These are phyloP conservation scores for Drosophila asahinai DNA, from an alignment of 1,140 invertebrate species.

Conservation along the genomic window DNA sequence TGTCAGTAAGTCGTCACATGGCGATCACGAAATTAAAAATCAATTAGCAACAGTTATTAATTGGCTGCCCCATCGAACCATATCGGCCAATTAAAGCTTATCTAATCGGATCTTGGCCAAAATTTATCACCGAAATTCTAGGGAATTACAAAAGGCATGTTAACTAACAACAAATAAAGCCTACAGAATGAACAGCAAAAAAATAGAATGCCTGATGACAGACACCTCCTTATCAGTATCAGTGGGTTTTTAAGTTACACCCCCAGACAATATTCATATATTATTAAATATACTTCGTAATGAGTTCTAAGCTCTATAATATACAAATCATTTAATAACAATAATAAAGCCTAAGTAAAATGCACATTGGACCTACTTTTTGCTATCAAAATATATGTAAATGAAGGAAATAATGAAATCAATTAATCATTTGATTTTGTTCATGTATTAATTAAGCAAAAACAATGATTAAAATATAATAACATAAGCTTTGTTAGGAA, in stretches of 20 bases:
- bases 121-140: conserved; percentile 34
- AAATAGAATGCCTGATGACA: not conserved
- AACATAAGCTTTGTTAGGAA: not conserved
- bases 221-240: conserved; percentile 19
- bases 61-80: conserved; percentile 32
- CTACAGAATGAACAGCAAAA: not conserved
- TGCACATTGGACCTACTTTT: conserved; percentile 35
- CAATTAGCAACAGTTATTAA: conserved; percentile 62
- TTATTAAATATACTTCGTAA: not conserved
- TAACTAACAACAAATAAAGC: conserved; percentile 2
- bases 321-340: conserved; percentile 4
- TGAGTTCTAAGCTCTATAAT: conserved; percentile 14
- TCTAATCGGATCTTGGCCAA: conserved; percentile 48
- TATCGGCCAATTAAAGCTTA: conserved; percentile 30
- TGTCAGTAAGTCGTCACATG: conserved; percentile 22
- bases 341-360: conserved; percentile 3
- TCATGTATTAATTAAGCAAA: not conserved
- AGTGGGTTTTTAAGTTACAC: conserved; percentile 2
- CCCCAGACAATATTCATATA: conserved; percentile 28
- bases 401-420: not conserved
- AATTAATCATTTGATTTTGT: not conserved
- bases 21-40: conserved; percentile 23
- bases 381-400: not conserved
- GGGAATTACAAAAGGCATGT: not conserved
- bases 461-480: not conserved